phyloP scores from a whole-genome alignment of 2,797 vertebrate species.

The Ctenosaura bakeri region DNA sequence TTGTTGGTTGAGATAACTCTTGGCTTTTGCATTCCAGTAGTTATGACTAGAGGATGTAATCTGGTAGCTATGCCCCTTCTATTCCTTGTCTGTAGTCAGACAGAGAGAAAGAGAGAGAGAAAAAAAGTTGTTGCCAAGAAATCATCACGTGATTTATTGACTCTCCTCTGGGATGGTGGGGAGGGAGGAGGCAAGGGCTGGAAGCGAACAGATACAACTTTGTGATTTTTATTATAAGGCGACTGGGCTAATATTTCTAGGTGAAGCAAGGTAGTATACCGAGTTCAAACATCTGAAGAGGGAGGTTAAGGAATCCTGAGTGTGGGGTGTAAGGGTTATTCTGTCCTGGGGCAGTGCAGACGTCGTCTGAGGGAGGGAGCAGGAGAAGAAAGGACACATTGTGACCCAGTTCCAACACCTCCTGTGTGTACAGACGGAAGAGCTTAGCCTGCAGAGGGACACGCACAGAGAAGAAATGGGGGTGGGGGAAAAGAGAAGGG shows the following conservation, averaged over 20 bases:
- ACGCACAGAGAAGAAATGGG: constrained; percentile 82
- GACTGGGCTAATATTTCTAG: constrained; percentile 89
- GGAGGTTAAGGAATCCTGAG: constrained; percentile 97
- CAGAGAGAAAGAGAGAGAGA: constrained; percentile 68
- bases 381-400: constrained; percentile 98
- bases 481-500: constrained; percentile 57
- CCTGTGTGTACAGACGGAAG: constrained; percentile 97
- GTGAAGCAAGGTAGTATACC: constrained; percentile 92
- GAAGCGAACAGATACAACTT: constrained; percentile 86
- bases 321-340: constrained; percentile 94
- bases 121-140: constrained; percentile 80
- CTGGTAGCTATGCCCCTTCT: constrained; percentile 76
- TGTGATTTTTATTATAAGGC: constrained; percentile 90
- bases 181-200: constrained; percentile 59
- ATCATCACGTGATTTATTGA: constrained; percentile 88
- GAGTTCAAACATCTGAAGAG: constrained; percentile 99
- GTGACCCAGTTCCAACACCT: constrained; percentile 97
- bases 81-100: constrained; percentile 81
- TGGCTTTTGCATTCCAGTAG: constrained; percentile 75
- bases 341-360: constrained; percentile 98
- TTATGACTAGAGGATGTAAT: constrained; percentile 78
- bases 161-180: constrained; percentile 82
- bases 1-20: constrained; percentile 63
- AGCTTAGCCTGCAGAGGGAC: constrained; percentile 90
- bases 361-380: constrained; percentile 94